Percentiles rank a stretch among this genome's conserved stretches.
These are phyloP conservation scores for Asteroscopus sphinx DNA, from an alignment of 2,888 invertebrate species.

Conservation along the genomic window DNA sequence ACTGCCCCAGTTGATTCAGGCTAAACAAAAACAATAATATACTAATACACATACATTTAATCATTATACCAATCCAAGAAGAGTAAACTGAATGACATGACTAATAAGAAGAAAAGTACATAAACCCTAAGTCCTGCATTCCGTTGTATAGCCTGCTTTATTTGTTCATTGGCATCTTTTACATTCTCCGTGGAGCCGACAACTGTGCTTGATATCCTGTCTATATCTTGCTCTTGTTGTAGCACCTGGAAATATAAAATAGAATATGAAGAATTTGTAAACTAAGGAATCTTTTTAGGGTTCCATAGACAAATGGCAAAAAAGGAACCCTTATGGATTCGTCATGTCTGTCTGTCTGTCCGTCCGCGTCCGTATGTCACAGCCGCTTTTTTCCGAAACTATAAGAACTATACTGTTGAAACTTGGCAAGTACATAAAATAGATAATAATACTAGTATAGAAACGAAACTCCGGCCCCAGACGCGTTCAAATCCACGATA, in stretches of 20 bases:
- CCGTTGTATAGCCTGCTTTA: conserved; percentile 98
- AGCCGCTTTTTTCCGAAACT: too few relatives aligned
- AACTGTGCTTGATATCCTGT: conserved; percentile 96
- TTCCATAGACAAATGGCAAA: too few relatives aligned
- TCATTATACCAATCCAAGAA: conserved; percentile 99
- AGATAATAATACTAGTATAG: too few relatives aligned
- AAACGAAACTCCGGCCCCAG: too few relatives aligned
- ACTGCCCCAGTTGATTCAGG: background rate
- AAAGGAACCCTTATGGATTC: too few relatives aligned
- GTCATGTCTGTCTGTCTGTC: too few relatives aligned
- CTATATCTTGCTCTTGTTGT: conserved; percentile 98
- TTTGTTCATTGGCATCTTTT: conserved; percentile 98
- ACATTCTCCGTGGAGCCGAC: conserved; percentile 98
- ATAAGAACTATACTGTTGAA: too few relatives aligned
- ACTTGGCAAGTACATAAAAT: too few relatives aligned
- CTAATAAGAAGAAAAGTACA: conserved; percentile 98
- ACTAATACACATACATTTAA: conserved; percentile 62
- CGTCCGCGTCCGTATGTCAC: too few relatives aligned
- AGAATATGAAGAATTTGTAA: too few relatives aligned
- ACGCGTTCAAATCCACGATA: too few relatives aligned
- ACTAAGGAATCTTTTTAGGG: too few relatives aligned
- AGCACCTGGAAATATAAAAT: conserved; percentile 90
- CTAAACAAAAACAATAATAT: background rate
- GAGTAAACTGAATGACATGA: conserved; percentile 98
- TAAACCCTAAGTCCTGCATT: conserved; percentile 98